A percentile compares a stretch with the other conserved stretches of the same genome.
Conservation (phyloP, 2,797 vertebrate genomes). For the Xenopus petersii region DNA sequence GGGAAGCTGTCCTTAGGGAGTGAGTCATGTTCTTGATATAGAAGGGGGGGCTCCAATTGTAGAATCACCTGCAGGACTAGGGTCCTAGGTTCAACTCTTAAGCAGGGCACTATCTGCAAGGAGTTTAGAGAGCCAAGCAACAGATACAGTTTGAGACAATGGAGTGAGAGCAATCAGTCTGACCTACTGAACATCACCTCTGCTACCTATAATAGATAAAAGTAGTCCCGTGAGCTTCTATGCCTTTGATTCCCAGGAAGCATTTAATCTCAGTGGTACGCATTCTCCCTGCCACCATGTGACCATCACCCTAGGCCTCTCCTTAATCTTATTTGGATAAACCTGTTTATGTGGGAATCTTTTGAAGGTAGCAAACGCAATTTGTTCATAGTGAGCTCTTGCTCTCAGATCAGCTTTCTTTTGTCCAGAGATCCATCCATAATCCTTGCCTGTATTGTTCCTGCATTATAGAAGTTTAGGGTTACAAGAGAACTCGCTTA, state of each 20-base stretch:
- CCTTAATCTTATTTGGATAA: constrained; percentile 43
- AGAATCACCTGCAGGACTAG: no score
- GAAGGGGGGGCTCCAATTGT: no score
- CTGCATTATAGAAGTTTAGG: neutral
- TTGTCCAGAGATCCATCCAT: constrained; percentile 35
- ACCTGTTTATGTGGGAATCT: constrained; percentile 40
- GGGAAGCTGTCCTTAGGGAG: no score
- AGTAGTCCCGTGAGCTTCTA: constrained; percentile 4
- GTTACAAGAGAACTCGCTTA: constrained; percentile 17
- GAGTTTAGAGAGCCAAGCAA: neutral
- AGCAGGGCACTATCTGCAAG: no score
- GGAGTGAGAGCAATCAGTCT: neutral
- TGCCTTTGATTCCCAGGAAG: constrained; percentile 18
- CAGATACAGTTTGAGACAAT: neutral
- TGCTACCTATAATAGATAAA: no score
- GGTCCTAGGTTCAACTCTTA: no score
- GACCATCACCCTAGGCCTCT: constrained; percentile 18
- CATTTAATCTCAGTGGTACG: constrained; percentile 22
- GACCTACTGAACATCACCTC: neutral
- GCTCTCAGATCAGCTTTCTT: constrained; percentile 33
- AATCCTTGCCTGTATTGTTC: constrained; percentile 35
- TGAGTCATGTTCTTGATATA: no score
- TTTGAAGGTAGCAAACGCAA: constrained; percentile 39
- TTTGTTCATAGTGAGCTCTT: constrained; percentile 28
- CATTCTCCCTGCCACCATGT: neutral